Evolutionary conservation across 1,140 invertebrate genomes (phyloP), one percentile per base, ranked within the genome.

Genomic region (Panagrolaimus sp.): DNA sequence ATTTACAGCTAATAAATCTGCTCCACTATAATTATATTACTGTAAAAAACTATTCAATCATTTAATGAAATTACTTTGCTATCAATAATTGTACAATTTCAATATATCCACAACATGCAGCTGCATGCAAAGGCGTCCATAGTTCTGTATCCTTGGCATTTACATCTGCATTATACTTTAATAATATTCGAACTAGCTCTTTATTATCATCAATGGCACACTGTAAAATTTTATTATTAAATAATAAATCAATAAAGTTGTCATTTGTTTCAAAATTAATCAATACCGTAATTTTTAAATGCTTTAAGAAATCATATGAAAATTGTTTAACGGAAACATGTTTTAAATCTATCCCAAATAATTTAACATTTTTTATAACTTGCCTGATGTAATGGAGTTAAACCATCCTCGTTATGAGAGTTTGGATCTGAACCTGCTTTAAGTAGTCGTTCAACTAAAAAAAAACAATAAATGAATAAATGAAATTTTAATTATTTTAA

Each of bases 181-280:
- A 85, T n/a, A 99, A 87, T 5, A 98, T 85, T 71, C 90, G 89
- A 87, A 98, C 89, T 91, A 99, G 96, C 65, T 94, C 91, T 84
- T 96, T 91, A 84, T 94, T 97, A 83, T 98, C 93, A 84, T 99
- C 95, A 75, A 98, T 98, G 82, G 95, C 97, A 84, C 94, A 97
- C 87, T 98, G 45, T 84, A 85, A 65, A 63, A 16, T 23, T 9
- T 70, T 14, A 16, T 14, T 9, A 11, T 65, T 45, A 67, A 45
- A 13, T 13, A 23, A n/a, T 20, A 14, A 13, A 23, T 62, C 0
- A 2, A 53, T 23, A 69, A 66, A 16, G 67, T 16, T 16, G 44
- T 9, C n/a, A 43, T 16, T 23, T 42, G 5, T 3, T 57, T 2
- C 3, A 2, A 64, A 66, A 3, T 64, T 16, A 66, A 27, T 23